Base-by-base conservation (phyloP, 2,888 invertebrate genomes). In the Cremastinae sp. region DNA sequence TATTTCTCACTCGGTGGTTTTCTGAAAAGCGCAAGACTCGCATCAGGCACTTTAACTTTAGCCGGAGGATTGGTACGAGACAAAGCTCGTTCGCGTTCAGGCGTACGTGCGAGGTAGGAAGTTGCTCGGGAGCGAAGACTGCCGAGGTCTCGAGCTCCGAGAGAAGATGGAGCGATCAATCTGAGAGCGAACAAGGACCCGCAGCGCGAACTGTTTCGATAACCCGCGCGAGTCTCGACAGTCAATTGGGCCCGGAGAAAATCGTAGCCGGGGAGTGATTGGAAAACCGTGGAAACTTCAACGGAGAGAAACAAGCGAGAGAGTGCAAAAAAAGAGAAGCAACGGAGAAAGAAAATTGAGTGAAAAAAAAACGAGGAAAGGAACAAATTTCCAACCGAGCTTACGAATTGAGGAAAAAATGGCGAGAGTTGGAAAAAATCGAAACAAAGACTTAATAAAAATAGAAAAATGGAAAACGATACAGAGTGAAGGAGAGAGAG, bases 191-290 rank as follows among this genome's bases (percentile, higher is more conserved):
- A 78, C 69, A 28, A 76, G 62, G 77, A 75, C 79, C 69, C 71
- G 59, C 68, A 75, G 71, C 75, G 72, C 75, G 69, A 77, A 79
- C 73, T 78, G 80, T 78, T 79, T 78, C 80, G 78, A 80, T 79
- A 80, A 76, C 76, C 78, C 70, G 53, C 64, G 74, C 56, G 61
- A 5, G 45, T 49, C 16, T 22, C 55, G 10, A 16, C 53, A 28
- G 28, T 59, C 59, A 14, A 56, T 70, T 37, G 14, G 41, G 18
- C 41, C 45, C 28, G 12, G 61, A 37, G 73, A 41, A 62, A 65
- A 49, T 58, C 64, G 16, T 51, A 59, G 14, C 65, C 43, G 53
- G 51, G 72, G 61, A 49, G 59, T 49, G 53, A 68, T 71, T 74
- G 68, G 58, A 74, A 68, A 28, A 37, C 12, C 66, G 75, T 69